Evolutionary conservation across 23 tunicate genomes (phyloP).

Genomic region (Oikopleura albicans): DNA sequence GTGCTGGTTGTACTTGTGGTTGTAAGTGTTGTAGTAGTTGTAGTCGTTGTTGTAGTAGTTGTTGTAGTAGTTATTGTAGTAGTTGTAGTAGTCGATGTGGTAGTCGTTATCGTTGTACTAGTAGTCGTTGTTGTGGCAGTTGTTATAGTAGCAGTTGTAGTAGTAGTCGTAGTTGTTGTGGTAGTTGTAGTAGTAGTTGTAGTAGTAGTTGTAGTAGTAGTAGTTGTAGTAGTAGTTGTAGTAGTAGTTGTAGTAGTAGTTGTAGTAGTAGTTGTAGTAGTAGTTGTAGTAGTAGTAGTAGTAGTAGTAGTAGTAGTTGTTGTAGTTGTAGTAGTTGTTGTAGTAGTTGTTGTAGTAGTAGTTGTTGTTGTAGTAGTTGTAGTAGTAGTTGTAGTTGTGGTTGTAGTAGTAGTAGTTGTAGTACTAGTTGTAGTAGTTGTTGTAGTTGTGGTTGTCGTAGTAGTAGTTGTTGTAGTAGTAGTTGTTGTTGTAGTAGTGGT

Average conservation of each 20-base stretch:
- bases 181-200: neutral
- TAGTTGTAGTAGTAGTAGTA: neutral
- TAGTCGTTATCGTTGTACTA: neutral
- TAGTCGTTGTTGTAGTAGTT: neutral
- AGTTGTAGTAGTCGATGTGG: neutral
- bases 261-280: neutral
- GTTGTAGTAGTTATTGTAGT: neutral
- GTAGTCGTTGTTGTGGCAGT: neutral
- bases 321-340: neutral
- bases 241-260: conserved; percentile 1
- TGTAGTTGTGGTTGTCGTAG: conserved; percentile 19
- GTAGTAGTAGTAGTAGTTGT: neutral
- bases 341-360: conserved; percentile 20
- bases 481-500: conserved; percentile 22
- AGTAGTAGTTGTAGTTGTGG: conserved; percentile 20
- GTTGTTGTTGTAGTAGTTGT: conserved; percentile 17
- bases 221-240: neutral
- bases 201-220: neutral
- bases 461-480: conserved; percentile 17
- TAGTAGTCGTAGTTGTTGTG: neutral
- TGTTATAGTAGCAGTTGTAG: neutral
- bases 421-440: conserved; percentile 17
- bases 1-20: neutral
- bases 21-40: neutral
- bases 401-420: conserved; percentile 19